Evolutionary conservation across 2,797 vertebrate genomes (phyloP).

Genomic region (Dendrocincla fuliginosa): DNA sequence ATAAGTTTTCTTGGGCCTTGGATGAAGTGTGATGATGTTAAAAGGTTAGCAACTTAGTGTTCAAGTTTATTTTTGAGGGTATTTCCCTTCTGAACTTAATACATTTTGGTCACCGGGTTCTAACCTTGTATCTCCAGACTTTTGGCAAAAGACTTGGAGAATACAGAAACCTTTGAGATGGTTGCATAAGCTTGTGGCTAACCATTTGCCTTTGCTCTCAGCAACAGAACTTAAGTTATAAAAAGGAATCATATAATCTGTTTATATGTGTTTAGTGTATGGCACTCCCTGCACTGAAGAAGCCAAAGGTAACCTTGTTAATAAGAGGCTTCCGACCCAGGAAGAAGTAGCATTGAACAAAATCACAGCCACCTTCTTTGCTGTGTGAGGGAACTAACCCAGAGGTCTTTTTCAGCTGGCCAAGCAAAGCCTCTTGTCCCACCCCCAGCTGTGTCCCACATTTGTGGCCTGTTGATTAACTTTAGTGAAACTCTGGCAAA

Average conservation of each 20-base stretch:
- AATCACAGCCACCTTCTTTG: background rate
- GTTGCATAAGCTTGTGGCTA: background rate
- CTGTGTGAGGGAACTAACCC: background rate
- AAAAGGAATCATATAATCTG: background rate
- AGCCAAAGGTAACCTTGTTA: background rate
- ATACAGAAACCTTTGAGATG: background rate
- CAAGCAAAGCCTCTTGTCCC: background rate
- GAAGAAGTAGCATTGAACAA: background rate
- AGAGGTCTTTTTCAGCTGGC: background rate
- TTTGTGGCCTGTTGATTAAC: background rate
- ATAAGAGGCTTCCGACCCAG: background rate
- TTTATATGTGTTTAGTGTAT: background rate
- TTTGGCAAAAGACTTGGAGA: background rate
- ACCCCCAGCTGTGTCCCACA: rapidly evolving
- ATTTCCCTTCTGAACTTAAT: background rate
- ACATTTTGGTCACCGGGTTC: background rate
- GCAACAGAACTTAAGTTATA: background rate
- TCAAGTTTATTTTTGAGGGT: background rate
- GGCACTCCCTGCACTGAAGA: background rate
- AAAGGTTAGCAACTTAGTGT: background rate
- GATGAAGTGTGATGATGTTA: background rate
- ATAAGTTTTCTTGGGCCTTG: background rate
- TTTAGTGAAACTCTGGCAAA: background rate
- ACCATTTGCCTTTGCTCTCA: background rate
- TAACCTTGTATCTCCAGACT: background rate